Evolutionary conservation across 2,113 vertebrate genomes (phyloP).

Genomic region (Chamaetylas fuelleborni): DNA sequence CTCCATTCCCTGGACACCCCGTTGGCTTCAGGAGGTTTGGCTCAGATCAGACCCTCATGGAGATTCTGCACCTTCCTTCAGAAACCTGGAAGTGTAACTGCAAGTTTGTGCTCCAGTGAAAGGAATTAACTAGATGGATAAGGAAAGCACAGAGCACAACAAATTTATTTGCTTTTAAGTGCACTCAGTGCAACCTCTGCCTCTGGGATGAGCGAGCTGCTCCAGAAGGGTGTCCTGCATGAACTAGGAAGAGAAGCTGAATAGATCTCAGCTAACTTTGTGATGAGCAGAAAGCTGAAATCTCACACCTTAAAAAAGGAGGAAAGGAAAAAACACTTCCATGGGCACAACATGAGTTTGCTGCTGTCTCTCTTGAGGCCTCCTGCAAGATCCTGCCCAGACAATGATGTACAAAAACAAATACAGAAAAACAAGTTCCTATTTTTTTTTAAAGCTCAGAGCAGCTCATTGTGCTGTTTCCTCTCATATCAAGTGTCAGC

Average conservation of each 20-base stretch:
- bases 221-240: background rate
- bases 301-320: background rate
- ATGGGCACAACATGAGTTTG: background rate
- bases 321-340: background rate
- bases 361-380: background rate
- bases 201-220: background rate
- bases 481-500: background rate
- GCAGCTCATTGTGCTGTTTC: background rate
- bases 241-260: background rate
- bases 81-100: background rate
- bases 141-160: background rate
- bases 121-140: background rate
- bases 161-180: background rate
- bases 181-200: background rate
- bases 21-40: rapidly evolving
- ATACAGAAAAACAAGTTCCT: background rate
- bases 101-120: background rate
- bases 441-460: background rate
- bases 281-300: background rate
- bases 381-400: background rate
- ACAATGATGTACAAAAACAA: background rate
- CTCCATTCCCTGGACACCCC: background rate
- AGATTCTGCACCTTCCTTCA: background rate
- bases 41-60: rapidly evolving
- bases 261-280: background rate